phyloP scores from a whole-genome alignment of 2,888 invertebrate species.

The Aphelenchoides bicaudatus region DNA sequence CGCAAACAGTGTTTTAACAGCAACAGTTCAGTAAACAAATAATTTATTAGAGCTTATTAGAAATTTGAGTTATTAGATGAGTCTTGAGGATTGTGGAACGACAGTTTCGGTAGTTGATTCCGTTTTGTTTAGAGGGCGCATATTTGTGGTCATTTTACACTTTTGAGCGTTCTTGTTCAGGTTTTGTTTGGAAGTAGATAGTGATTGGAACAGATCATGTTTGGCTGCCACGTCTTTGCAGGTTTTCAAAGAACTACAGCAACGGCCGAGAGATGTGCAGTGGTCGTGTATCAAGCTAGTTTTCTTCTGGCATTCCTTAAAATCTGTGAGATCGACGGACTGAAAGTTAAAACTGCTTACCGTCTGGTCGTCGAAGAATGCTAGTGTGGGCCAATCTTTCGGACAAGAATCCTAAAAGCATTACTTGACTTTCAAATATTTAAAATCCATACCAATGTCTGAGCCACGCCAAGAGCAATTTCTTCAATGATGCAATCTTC shows the following conservation, averaged over 20 bases:
- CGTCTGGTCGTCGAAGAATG: constrained; percentile 21
- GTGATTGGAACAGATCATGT: constrained; percentile 17
- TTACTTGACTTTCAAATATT: neutral
- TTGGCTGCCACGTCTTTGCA: constrained; percentile 19
- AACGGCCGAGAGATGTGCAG: constrained; percentile 29
- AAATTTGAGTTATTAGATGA: no score
- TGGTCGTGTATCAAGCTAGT: constrained; percentile 29
- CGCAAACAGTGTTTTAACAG: no score
- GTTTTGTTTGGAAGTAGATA: constrained; percentile 13
- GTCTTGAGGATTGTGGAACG: neutral
- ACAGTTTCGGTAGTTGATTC: neutral
- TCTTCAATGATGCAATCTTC: constrained; percentile 4
- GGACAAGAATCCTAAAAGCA: constrained; percentile 23
- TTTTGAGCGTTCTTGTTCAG: constrained; percentile 15
- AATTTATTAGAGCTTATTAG: no score
- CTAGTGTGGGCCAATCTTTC: constrained; percentile 30
- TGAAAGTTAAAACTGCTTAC: no score
- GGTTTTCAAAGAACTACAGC: constrained; percentile 27
- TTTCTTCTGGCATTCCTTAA: constrained; percentile 15
- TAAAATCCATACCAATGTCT: constrained; percentile 21
- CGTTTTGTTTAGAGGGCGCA: neutral
- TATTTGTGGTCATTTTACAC: constrained; percentile 15
- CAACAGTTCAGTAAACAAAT: no score
- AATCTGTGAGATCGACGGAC: no score
- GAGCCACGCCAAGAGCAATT: constrained; percentile 19